These are phyloP conservation scores for Labeo calbasu DNA, from an alignment of 2,797 vertebrate genomes.

Conservation along the genomic window DNA sequence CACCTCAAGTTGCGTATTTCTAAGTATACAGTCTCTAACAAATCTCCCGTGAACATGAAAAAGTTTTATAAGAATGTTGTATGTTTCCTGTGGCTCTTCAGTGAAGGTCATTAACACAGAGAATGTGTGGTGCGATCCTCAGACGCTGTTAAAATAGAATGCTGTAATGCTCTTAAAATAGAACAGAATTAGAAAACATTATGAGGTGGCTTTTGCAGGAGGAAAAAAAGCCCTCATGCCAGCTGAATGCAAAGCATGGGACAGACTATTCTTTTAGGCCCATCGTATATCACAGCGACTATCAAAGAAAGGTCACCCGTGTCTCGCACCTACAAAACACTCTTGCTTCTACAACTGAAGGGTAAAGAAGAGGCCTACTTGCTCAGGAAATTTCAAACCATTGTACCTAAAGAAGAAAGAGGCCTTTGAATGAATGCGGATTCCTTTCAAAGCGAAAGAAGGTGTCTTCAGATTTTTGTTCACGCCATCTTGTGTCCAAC, in stretches of 20 bases:
- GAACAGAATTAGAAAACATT: conserved; percentile 68
- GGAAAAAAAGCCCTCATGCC: conserved; percentile 73
- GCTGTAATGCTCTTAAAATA: conserved; percentile 76
- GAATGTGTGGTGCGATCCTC: conserved; percentile 23
- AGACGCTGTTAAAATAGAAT: conserved; percentile 67
- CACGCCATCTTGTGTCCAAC: conserved; percentile 46
- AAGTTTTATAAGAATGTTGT: background rate
- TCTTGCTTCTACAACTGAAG: conserved; percentile 45
- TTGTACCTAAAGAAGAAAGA: conserved; percentile 55
- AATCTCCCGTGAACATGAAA: conserved; percentile 1
- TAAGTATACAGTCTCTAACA: background rate
- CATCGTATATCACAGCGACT: conserved; percentile 59
- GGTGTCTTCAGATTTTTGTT: conserved; percentile 57
- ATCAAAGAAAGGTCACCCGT: conserved; percentile 60
- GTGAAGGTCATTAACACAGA: conserved; percentile 28
- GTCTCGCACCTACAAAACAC: conserved; percentile 55
- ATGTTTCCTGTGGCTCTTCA: conserved; percentile 6
- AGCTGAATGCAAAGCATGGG: conserved; percentile 68
- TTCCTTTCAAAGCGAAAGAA: conserved; percentile 57
- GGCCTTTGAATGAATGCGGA: conserved; percentile 55
- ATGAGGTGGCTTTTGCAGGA: conserved; percentile 73
- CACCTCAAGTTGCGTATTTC: background rate
- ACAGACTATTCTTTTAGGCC: conserved; percentile 56
- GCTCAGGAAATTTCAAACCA: conserved; percentile 57
- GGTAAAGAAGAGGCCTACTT: conserved; percentile 53